Conservation (phyloP, 2,113 vertebrate genomes). For the Campylomormyrus tamandua region DNA sequence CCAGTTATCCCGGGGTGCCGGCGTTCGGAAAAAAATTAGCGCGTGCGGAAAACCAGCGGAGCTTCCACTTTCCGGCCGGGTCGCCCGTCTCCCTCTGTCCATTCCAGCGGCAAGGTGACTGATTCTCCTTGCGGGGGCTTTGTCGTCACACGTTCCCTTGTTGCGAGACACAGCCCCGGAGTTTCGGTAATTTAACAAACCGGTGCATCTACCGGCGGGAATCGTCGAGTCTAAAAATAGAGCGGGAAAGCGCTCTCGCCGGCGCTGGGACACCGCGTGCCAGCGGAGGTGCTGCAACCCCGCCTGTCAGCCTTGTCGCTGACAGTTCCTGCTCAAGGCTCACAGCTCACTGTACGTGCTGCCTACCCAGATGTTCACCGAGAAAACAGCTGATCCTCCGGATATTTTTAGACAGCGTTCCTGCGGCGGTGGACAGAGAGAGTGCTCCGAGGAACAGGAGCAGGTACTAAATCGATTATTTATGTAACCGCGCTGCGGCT, state of each 20-base stretch:
- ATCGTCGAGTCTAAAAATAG: background rate
- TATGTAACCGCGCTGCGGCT: background rate
- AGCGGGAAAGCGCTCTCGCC: background rate
- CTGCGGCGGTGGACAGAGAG: background rate
- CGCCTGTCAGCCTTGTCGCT: background rate
- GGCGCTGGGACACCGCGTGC: background rate
- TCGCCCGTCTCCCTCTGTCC: background rate
- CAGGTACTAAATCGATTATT: background rate
- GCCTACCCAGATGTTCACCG: background rate
- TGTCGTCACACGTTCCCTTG: constrained; percentile 31
- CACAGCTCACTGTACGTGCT: background rate
- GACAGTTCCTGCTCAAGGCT: background rate
- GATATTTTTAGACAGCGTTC: background rate
- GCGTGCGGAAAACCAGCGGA: background rate
- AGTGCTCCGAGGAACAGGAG: background rate
- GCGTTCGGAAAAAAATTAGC: constrained; percentile 38
- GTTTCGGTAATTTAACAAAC: constrained; percentile 45
- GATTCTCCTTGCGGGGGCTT: constrained; percentile 11
- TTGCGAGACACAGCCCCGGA: background rate
- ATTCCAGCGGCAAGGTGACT: constrained; percentile 34
- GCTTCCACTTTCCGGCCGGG: background rate
- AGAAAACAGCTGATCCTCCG: constrained; percentile 2
- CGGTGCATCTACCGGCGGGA: constrained; percentile 26
- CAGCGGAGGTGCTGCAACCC: background rate
- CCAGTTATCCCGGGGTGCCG: constrained; percentile 43